Percentiles rank a stretch among this genome's conserved stretches.
These are phyloP conservation scores for Macroteleia sp. DNA, from an alignment of 2,888 invertebrate species.

Conservation along the genomic window DNA sequence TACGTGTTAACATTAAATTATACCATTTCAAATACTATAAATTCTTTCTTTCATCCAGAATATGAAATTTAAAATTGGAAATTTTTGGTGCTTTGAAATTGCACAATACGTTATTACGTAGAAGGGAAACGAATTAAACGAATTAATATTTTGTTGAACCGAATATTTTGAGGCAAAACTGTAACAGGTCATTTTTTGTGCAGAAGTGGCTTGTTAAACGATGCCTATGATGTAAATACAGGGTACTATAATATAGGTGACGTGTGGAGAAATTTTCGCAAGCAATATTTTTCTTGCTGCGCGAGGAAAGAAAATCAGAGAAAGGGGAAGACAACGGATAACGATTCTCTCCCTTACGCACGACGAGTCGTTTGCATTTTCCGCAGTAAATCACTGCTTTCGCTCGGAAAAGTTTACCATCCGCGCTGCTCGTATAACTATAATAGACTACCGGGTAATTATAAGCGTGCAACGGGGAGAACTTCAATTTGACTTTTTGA, in stretches of 20 bases:
- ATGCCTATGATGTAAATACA: too few species aligned
- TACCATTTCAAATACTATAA: too few species aligned
- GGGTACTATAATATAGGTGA: slow-evolving; percentile 21
- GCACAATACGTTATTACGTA: too few species aligned
- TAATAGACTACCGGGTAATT: slow-evolving; percentile 62
- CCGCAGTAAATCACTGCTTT: slow-evolving; percentile 60
- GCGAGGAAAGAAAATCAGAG: slow-evolving; percentile 44
- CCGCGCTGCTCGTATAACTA: slow-evolving; percentile 55
- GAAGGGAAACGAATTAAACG: too few species aligned
- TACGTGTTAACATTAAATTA: too few species aligned
- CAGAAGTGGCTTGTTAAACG: too few species aligned
- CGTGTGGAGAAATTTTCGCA: slow-evolving; percentile 22
- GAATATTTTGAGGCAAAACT: too few species aligned
- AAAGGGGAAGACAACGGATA: slow-evolving; percentile 57
- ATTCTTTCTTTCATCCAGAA: too few species aligned
- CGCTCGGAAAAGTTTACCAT: slow-evolving; percentile 59
- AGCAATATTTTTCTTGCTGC: slow-evolving; percentile 45
- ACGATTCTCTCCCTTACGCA: slow-evolving; percentile 41
- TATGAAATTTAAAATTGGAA: too few species aligned
- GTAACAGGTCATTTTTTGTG: too few species aligned
- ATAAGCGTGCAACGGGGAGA: slow-evolving; percentile 46
- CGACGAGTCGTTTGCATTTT: slow-evolving; percentile 60
- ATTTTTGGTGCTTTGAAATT: too few species aligned
- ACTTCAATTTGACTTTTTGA: slow-evolving; percentile 58
- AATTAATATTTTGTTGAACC: too few species aligned